A percentile compares a stretch with the other conserved stretches of the same genome.
These are phyloP conservation scores for Cephus pulcher DNA, from an alignment of 2,888 invertebrate genomes.

Conservation along the genomic window DNA sequence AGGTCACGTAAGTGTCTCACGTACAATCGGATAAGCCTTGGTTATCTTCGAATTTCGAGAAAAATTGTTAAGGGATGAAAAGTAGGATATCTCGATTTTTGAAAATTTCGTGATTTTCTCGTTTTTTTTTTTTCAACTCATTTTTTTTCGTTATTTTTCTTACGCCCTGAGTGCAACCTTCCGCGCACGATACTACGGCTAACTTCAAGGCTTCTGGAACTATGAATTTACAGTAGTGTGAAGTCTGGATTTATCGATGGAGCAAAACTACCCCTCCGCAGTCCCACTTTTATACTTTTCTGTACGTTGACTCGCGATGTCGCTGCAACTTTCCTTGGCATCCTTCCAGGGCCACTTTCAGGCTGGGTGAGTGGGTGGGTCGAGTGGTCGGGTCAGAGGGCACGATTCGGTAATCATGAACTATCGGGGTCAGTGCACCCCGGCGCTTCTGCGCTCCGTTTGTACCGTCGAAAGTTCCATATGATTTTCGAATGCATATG, in stretches of 20 bases:
- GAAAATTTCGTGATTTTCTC: no score
- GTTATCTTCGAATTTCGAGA: not conserved
- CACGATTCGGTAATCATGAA: conserved; percentile 47
- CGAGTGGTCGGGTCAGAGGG: conserved; percentile 11
- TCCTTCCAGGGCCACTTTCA: conserved; percentile 38
- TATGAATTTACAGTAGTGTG: not conserved
- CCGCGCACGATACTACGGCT: not conserved
- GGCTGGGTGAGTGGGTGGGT: not conserved
- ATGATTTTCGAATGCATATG: not conserved
- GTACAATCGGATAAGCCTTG: not conserved
- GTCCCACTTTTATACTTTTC: not conserved
- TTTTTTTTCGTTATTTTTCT: not conserved
- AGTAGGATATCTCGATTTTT: not conserved
- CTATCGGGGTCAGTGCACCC: conserved; percentile 40
- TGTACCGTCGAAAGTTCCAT: not conserved
- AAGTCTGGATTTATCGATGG: not conserved
- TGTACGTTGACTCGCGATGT: conserved; percentile 23
- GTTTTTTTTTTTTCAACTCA: no score
- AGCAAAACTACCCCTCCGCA: not conserved
- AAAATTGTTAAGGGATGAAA: not conserved
- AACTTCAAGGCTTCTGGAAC: not conserved
- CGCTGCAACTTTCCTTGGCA: conserved; percentile 50
- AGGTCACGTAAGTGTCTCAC: not conserved
- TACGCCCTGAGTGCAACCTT: not conserved
- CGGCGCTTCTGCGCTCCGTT: conserved; percentile 28